Evolutionary conservation across 2,797 vertebrate species (phyloP).

Genomic region (Anisognathus igniventris): DNA sequence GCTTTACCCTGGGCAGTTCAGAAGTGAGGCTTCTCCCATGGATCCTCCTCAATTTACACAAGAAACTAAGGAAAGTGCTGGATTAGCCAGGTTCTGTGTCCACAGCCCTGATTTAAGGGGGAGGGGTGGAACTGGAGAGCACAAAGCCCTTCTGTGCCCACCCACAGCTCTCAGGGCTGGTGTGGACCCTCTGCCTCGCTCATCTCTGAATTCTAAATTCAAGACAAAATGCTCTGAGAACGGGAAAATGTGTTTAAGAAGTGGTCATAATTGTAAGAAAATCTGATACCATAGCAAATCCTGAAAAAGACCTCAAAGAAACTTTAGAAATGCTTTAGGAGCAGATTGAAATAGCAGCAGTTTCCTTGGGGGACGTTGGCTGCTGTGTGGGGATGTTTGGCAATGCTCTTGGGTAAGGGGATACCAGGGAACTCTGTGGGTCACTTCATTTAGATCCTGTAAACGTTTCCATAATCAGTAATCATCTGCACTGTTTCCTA

Average conservation of each 20-base stretch:
- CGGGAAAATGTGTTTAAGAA: background rate
- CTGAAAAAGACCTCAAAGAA: background rate
- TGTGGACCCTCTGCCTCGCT: background rate
- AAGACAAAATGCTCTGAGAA: background rate
- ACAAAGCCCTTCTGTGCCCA: background rate
- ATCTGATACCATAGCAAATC: background rate
- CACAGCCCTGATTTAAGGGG: background rate
- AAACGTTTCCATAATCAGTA: constrained; percentile 65
- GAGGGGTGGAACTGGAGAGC: background rate
- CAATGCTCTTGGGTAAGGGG: constrained; percentile 25
- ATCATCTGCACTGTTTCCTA: constrained; percentile 45
- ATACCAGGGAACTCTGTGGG: constrained; percentile 14
- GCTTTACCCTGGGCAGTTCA: background rate
- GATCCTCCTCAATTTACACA: background rate
- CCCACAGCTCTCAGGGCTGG: background rate
- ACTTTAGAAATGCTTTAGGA: background rate
- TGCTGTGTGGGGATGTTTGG: background rate
- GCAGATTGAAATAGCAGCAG: background rate
- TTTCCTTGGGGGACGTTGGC: background rate
- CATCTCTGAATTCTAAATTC: background rate
- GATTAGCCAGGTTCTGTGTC: background rate
- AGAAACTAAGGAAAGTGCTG: background rate
- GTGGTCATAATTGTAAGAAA: background rate
- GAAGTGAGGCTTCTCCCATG: background rate
- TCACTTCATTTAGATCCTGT: constrained; percentile 43